Conservation (phyloP, 2,113 vertebrate genomes). For the Suricata suricatta region DNA sequence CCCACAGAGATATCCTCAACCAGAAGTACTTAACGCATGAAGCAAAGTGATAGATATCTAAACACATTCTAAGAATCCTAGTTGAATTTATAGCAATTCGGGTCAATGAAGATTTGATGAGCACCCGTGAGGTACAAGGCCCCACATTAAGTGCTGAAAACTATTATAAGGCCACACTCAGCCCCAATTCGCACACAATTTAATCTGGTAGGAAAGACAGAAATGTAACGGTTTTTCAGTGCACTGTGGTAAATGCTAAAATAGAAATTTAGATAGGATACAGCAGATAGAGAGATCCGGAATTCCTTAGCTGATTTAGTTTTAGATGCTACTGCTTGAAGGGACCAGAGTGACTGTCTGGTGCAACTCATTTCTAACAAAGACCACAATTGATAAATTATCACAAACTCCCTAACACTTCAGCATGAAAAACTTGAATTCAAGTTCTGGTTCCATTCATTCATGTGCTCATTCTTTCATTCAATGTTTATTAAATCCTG, state of each 20-base stretch:
- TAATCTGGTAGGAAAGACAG: neutral
- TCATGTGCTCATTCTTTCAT: neutral
- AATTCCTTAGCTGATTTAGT: neutral
- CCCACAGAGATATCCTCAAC: neutral
- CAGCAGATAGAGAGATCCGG: neutral
- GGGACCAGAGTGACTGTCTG: too few relatives aligned
- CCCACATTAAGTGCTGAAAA: neutral
- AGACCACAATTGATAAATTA: neutral
- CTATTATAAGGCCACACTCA: neutral
- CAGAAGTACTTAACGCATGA: neutral
- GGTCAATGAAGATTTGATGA: neutral
- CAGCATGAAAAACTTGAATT: neutral
- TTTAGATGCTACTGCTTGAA: neutral
- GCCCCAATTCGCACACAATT: neutral
- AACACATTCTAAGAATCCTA: neutral
- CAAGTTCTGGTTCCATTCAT: neutral
- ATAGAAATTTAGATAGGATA: neutral
- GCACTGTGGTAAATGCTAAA: neutral
- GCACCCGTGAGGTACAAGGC: neutral
- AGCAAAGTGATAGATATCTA: neutral
- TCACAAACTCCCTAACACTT: neutral
- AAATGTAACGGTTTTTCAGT: neutral
- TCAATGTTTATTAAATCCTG: neutral
- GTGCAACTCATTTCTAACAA: neutral
- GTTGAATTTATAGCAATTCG: neutral